A percentile compares a stretch with the other conserved stretches of the same genome.
Evolutionary conservation across 2,888 invertebrate genomes (phyloP).

Genomic region (Sphaerophoria taeniata): DNA sequence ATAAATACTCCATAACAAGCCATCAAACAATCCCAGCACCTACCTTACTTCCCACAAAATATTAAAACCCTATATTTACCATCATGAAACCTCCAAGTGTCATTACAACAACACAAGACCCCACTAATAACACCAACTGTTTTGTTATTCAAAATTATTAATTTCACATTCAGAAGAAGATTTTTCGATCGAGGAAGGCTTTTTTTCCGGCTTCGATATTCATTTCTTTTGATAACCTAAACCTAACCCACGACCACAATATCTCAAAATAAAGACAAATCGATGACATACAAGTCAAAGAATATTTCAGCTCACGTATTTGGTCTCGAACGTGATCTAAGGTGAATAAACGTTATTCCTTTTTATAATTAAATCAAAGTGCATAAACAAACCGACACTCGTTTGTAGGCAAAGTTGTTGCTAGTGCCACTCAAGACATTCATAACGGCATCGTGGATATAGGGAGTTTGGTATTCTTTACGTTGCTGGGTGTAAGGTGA

Average conservation of each 20-base stretch:
- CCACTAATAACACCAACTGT: slow-evolving; percentile 15
- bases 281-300: slow-evolving; percentile 46
- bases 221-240: not conserved
- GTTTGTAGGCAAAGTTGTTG: not conserved
- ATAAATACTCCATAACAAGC: slow-evolving; percentile 12
- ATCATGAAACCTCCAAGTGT: slow-evolving; percentile 17
- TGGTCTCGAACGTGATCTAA: slow-evolving; percentile 60
- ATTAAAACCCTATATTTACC: slow-evolving; percentile 56
- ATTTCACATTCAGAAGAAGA: slow-evolving; percentile 50
- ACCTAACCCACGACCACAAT: too few species aligned
- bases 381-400: slow-evolving; percentile 5
- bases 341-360: slow-evolving; percentile 53
- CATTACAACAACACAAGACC: slow-evolving; percentile 37
- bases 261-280: slow-evolving; percentile 50
- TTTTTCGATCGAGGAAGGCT: slow-evolving; percentile 5
- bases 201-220: not conserved
- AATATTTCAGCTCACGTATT: slow-evolving; percentile 61
- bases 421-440: slow-evolving; percentile 16
- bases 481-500: not conserved
- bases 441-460: slow-evolving; percentile 5
- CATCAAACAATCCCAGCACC: not conserved
- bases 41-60: not conserved
- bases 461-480: not conserved
- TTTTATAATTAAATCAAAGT: slow-evolving; percentile 62
- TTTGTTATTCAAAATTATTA: slow-evolving; percentile 21